A percentile compares a stretch with the other conserved stretches of the same genome.
These are phyloP conservation scores for Hypanus sabinus DNA, from an alignment of 2,113 vertebrate genomes.

Conservation along the genomic window DNA sequence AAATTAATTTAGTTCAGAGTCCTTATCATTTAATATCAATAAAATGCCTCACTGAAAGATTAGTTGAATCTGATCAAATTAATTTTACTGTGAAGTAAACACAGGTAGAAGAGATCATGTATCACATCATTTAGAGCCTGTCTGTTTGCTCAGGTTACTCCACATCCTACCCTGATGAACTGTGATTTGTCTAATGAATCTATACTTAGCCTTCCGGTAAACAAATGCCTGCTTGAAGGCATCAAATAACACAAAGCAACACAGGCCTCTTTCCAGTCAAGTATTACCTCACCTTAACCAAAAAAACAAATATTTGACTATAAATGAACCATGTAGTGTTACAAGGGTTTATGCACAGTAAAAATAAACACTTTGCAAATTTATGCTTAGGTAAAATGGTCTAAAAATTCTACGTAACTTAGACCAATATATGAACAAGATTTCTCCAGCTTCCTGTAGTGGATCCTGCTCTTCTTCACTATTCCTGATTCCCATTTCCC, in stretches of 20 bases:
- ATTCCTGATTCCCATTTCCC: too few relatives aligned
- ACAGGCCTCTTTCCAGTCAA: not conserved
- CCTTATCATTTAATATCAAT: not conserved
- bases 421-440: not conserved
- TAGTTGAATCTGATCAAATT: not conserved
- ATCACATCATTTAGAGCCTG: not conserved
- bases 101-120: not conserved
- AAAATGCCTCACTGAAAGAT: not conserved
- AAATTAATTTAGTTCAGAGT: not conserved
- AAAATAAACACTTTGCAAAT: not conserved
- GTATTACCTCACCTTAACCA: not conserved
- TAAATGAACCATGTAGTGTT: not conserved
- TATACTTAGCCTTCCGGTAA: slow-evolving; percentile 19
- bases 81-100: slow-evolving; percentile 16
- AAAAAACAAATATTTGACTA: not conserved
- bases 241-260: not conserved
- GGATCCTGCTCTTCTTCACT: too few relatives aligned
- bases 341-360: not conserved
- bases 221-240: not conserved
- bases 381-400: not conserved
- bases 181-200: slow-evolving; percentile 15
- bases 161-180: not conserved
- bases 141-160: not conserved
- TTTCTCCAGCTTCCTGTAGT: too few relatives aligned
- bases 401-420: not conserved